A percentile compares a stretch with the other conserved stretches of the same genome.
These are phyloP conservation scores for Gymnarchus niloticus DNA, from an alignment of 2,113 vertebrate genomes.

Conservation along the genomic window DNA sequence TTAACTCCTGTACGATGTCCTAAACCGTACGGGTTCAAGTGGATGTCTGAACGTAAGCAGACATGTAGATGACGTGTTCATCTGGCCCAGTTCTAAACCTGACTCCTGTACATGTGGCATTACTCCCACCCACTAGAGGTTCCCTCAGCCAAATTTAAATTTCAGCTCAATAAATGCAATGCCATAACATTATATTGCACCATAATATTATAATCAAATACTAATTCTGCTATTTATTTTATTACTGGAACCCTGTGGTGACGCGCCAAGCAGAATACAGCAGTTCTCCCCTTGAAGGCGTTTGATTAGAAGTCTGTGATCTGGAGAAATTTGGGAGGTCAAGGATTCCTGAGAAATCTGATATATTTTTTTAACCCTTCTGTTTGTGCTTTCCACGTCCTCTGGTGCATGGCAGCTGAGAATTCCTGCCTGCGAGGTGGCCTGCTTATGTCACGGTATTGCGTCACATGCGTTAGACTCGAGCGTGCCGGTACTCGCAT, in stretches of 20 bases:
- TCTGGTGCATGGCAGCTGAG: neutral
- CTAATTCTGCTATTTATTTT: neutral
- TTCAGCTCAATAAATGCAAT: neutral
- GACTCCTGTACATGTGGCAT: neutral
- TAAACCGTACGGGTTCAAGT: neutral
- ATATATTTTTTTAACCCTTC: neutral
- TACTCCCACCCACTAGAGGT: neutral
- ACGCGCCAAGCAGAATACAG: neutral
- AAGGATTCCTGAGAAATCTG: neutral
- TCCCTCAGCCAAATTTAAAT: neutral
- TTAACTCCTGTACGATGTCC: neutral
- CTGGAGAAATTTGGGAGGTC: neutral
- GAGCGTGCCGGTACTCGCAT: neutral
- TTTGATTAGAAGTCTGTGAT: neutral
- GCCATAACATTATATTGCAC: neutral
- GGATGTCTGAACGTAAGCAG: neutral
- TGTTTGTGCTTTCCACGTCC: neutral
- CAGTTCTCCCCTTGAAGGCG: neutral
- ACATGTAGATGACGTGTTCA: neutral
- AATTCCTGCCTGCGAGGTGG: neutral
- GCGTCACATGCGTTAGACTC: neutral
- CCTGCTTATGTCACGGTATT: neutral
- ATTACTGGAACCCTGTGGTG: neutral
- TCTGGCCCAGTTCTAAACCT: neutral
- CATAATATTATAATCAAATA: constrained; percentile 9